Conservation (phyloP, 2,888 invertebrate genomes). For the Bhutanitis thaidina region DNA sequence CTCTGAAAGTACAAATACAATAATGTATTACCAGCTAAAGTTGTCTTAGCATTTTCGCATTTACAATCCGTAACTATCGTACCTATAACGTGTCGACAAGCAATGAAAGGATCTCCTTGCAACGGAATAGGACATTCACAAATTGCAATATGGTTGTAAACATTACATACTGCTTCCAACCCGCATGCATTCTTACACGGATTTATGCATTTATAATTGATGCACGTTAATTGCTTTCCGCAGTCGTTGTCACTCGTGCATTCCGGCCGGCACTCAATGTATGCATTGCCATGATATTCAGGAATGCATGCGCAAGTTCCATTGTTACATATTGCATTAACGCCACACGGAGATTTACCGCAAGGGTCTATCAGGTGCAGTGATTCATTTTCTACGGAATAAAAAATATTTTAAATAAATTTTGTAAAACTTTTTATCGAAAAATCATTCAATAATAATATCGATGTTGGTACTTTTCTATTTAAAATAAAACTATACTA, state of each 20-base stretch:
- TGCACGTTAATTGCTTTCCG: conserved; percentile 84
- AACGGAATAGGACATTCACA: conserved; percentile 87
- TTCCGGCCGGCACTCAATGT: conserved; percentile 86
- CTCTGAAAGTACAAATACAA: conserved; percentile 33
- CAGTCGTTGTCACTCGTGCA: conserved; percentile 88
- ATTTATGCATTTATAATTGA: conserved; percentile 86
- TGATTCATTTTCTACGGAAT: conserved; percentile 48
- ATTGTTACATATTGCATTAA: conserved; percentile 80
- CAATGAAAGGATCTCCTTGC: conserved; percentile 88
- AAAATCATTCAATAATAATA: too few relatives aligned
- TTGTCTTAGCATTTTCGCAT: background rate
- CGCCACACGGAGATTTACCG: conserved; percentile 82
- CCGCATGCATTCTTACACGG: conserved; percentile 88
- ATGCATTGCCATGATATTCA: conserved; percentile 84
- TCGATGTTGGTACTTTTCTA: too few relatives aligned
- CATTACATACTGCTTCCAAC: conserved; percentile 84
- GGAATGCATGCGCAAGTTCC: conserved; percentile 82
- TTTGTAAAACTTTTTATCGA: background rate
- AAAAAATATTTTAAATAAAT: conserved; percentile 11
- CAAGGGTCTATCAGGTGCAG: conserved; percentile 76
- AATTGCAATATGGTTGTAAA: conserved; percentile 87
- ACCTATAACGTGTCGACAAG: conserved; percentile 81
- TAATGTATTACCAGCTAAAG: too few relatives aligned
- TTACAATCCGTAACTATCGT: conserved; percentile 22
- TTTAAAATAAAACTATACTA: background rate